Conservation (phyloP, 1,140 invertebrate genomes). For the Physella acuta region DNA sequence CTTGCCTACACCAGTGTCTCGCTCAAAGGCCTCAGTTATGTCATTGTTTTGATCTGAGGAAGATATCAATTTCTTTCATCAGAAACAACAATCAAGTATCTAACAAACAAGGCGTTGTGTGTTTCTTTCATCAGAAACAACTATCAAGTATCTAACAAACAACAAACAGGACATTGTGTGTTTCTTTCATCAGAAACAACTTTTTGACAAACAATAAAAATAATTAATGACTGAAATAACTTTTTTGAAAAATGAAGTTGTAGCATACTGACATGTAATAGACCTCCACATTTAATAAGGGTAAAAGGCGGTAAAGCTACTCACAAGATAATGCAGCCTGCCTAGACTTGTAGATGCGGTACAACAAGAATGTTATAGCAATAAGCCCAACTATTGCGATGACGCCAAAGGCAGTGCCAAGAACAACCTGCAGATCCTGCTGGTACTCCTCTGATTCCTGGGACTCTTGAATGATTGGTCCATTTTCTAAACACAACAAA, state of each 20-base stretch:
- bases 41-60: no score
- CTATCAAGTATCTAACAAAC: no score
- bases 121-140: no score
- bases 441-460: conserved; percentile 46
- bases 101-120: no score
- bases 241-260: neutral
- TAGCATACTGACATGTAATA: no score
- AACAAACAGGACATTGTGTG: neutral
- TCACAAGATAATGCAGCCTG: conserved; percentile 25
- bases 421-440: conserved; percentile 46
- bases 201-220: conserved; percentile 2
- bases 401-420: conserved; percentile 52
- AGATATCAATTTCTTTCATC: no score
- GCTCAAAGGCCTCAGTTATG: no score
- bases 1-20: no score
- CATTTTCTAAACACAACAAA: conserved; percentile 15
- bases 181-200: neutral
- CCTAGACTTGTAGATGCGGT: conserved; percentile 35
- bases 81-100: no score
- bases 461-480: conserved; percentile 34
- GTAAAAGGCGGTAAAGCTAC: neutral
- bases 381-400: conserved; percentile 46
- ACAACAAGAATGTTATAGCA: conserved; percentile 41
- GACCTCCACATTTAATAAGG: no score
- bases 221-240: neutral